These are phyloP conservation scores for Ophioninae sp. DNA, from an alignment of 2,888 invertebrate species.

Conservation along the genomic window DNA sequence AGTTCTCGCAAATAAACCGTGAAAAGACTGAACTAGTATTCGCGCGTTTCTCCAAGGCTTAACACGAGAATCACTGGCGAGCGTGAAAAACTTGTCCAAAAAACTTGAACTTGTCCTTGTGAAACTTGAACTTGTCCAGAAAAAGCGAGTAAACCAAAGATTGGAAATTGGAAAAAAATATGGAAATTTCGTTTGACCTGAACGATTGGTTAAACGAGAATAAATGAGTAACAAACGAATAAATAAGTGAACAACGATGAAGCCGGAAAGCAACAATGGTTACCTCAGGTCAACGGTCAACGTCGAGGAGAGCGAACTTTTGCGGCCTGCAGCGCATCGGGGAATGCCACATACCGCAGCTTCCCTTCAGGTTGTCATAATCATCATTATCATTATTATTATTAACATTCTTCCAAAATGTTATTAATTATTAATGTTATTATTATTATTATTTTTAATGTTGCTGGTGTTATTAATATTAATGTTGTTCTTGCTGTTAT, in stretches of 20 bases:
- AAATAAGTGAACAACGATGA: slow-evolving; percentile 65
- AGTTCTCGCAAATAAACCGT: not conserved
- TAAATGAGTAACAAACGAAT: not conserved
- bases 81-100: not conserved
- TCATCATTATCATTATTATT: not conserved
- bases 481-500: not conserved
- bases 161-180: not conserved
- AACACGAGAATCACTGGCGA: not conserved
- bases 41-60: not conserved
- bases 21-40: not conserved
- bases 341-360: slow-evolving; percentile 68
- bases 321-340: slow-evolving; percentile 67
- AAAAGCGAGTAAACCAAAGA: not conserved
- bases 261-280: slow-evolving; percentile 76
- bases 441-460: not conserved
- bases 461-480: not conserved
- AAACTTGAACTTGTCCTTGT: too few species aligned
- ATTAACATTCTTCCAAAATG: not conserved
- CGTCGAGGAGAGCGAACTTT: slow-evolving; percentile 72
- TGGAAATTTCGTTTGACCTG: not conserved
- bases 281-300: slow-evolving; percentile 72
- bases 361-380: slow-evolving; percentile 72
- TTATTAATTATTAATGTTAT: not conserved
- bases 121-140: too few species aligned
- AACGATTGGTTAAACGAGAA: not conserved